Percentiles rank a stretch among this genome's conserved stretches.
phyloP scores from a whole-genome alignment of 2,888 invertebrate genomes.

The Nemurella pictetii region DNA sequence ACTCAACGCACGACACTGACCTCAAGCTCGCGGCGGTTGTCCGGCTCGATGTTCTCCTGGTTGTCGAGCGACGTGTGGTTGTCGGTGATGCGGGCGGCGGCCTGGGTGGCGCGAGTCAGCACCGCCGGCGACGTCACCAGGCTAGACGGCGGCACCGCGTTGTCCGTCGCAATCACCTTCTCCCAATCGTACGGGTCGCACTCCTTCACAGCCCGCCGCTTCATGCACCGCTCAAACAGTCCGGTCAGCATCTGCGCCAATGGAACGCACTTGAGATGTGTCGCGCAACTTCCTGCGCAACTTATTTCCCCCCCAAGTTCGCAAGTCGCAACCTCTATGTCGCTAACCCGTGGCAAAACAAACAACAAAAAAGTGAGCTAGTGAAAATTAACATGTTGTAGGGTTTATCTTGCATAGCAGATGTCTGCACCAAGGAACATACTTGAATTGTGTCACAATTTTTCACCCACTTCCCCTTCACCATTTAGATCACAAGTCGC shows the following conservation, averaged over 20 bases:
- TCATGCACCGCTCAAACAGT: constrained; percentile 90
- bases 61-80: constrained; percentile 59
- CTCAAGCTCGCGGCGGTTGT: constrained; percentile 60
- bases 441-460: too few species aligned
- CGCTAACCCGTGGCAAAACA: too few species aligned
- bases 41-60: constrained; percentile 70
- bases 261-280: too few species aligned
- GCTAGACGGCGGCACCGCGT: constrained; percentile 41
- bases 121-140: constrained; percentile 45
- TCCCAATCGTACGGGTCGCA: constrained; percentile 97
- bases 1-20: constrained; percentile 42
- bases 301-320: too few species aligned
- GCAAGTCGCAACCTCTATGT: too few species aligned
- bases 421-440: too few species aligned
- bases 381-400: too few species aligned
- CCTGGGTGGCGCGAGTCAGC: constrained; percentile 47
- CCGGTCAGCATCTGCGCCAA: constrained; percentile 73
- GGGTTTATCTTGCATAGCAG: too few species aligned
- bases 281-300: too few species aligned
- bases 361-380: too few species aligned
- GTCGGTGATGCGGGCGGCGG: constrained; percentile 51
- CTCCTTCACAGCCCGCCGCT: constrained; percentile 85
- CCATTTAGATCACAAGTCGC: too few species aligned
- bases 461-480: too few species aligned
- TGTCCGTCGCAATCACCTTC: constrained; percentile 53